Percentiles rank a stretch among this genome's conserved stretches.
Evolutionary conservation across 2,888 invertebrate genomes (phyloP).

Genomic region (Phaonia tiefii): DNA sequence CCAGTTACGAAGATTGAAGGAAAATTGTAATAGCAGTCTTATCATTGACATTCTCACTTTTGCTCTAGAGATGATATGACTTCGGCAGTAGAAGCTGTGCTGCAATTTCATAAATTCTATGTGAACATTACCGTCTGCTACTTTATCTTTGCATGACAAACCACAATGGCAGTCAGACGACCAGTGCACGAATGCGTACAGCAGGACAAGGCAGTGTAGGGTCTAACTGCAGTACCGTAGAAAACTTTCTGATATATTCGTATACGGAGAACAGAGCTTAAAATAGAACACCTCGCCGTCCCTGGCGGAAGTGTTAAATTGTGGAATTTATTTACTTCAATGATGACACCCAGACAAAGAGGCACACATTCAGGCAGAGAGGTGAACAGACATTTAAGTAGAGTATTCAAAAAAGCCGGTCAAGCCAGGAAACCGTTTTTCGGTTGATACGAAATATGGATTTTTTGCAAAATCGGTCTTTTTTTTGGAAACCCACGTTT

Average conservation of each 20-base stretch:
- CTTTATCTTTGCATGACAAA: conserved; percentile 22
- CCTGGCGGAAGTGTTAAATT: conserved; percentile 6
- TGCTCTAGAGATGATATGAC: conserved; percentile 49
- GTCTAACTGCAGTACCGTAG: conserved; percentile 38
- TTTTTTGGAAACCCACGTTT: no score
- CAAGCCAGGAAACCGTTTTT: no score
- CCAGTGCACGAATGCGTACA: conserved; percentile 17
- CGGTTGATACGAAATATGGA: no score
- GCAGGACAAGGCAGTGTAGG: not conserved
- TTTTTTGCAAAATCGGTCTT: no score
- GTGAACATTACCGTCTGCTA: conserved; percentile 58
- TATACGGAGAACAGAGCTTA: not conserved
- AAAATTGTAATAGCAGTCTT: conserved; percentile 67
- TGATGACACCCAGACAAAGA: not conserved
- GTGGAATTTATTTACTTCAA: conserved; percentile 11
- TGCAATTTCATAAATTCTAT: conserved; percentile 61
- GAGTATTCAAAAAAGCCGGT: no score
- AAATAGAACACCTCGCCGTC: not conserved
- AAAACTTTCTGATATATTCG: conserved; percentile 59
- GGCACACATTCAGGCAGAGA: not conserved
- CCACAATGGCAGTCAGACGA: conserved; percentile 3
- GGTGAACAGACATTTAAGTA: conserved; percentile 7
- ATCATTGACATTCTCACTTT: conserved; percentile 64
- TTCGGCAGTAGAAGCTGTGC: conserved; percentile 46
- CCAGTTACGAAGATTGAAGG: conserved; percentile 64